phyloP scores from a whole-genome alignment of 2,797 vertebrate species.

The Anguilla marmorata region DNA sequence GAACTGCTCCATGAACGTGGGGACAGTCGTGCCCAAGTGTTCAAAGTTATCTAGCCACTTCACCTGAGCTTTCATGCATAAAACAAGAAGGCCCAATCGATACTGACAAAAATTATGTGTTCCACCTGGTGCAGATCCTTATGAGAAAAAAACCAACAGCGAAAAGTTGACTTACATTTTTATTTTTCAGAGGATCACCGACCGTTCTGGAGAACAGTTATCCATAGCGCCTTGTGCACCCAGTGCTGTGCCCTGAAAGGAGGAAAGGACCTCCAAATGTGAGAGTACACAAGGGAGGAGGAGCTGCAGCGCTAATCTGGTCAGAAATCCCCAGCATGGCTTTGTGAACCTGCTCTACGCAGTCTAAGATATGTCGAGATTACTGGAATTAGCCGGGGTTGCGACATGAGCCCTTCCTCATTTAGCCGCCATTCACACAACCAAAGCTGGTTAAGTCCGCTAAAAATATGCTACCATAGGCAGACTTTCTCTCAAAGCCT shows the following conservation, averaged over 20 bases:
- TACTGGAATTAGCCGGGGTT: conserved; percentile 71
- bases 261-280: conserved; percentile 31
- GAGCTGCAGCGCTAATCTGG: conserved; percentile 69
- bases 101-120: neutral
- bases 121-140: neutral
- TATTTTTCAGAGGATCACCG: conserved; percentile 44
- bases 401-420: conserved; percentile 71
- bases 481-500: neutral
- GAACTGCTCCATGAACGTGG: neutral
- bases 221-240: conserved; percentile 58
- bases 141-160: conserved; percentile 11
- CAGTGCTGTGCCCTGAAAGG: conserved; percentile 46
- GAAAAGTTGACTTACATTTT: conserved; percentile 64
- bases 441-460: conserved; percentile 63
- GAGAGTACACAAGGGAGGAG: conserved; percentile 60
- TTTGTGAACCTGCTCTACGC: conserved; percentile 61
- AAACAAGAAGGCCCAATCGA: neutral
- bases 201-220: conserved; percentile 49
- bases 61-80: neutral
- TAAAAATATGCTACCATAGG: conserved; percentile 19
- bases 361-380: conserved; percentile 65
- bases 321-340: conserved; percentile 55
- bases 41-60: neutral
- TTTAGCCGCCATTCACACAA: conserved; percentile 72
- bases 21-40: neutral